Percentiles rank a stretch among this genome's conserved stretches.
Conservation (phyloP, 2,888 invertebrate species). For the Parnassius mnemosyne region DNA sequence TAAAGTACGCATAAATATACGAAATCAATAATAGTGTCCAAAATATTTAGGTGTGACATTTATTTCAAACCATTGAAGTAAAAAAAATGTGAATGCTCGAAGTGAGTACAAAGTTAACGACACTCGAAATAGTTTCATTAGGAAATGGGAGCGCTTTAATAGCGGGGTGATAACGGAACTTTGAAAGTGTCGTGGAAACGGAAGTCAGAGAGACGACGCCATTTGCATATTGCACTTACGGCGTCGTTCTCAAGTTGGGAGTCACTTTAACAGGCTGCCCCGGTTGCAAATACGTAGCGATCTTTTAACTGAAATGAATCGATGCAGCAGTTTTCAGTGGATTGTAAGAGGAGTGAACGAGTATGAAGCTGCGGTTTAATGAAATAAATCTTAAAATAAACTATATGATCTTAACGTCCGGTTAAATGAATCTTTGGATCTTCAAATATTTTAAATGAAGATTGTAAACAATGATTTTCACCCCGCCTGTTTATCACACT, state of each 20-base stretch:
- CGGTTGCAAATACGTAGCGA: slow-evolving; percentile 13
- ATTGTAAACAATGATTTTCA: too few species aligned
- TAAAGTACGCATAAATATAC: too few species aligned
- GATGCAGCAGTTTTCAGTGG: slow-evolving; percentile 18
- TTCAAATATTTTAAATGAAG: too few species aligned
- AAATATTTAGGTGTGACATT: neutral
- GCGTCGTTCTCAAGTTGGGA: slow-evolving; percentile 15
- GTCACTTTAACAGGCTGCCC: slow-evolving; percentile 15
- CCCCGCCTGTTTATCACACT: too few species aligned
- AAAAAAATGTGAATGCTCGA: neutral
- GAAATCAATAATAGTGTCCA: too few species aligned
- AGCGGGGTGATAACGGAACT: slow-evolving; percentile 6
- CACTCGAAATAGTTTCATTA: slow-evolving; percentile 1
- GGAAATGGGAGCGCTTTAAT: slow-evolving; percentile 1
- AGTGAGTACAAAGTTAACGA: neutral
- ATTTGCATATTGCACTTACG: slow-evolving; percentile 35
- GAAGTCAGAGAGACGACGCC: slow-evolving; percentile 20
- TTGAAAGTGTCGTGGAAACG: slow-evolving; percentile 11
- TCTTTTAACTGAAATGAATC: slow-evolving; percentile 20
- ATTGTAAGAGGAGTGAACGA: slow-evolving; percentile 2
- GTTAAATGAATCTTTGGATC: too few species aligned
- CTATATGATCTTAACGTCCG: neutral
- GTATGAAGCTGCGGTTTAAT: neutral
- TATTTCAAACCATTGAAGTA: neutral
- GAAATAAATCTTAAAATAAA: neutral